Base-by-base conservation (phyloP, 2,888 invertebrate species). In the Horisme vitalbata region DNA sequence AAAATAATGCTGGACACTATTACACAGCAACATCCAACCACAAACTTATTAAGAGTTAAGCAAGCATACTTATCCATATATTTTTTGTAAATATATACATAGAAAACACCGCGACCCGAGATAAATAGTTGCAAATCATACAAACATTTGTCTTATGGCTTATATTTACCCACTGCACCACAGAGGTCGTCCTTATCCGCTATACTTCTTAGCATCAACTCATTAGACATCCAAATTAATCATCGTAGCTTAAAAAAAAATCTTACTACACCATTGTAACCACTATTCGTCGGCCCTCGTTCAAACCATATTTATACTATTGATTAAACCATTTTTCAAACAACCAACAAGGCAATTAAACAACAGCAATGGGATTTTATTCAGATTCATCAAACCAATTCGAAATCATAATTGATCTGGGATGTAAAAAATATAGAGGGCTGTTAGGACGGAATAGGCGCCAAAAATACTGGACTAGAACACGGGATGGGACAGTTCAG, bases 331-430 rank as follows among this genome's bases (percentile, higher is more conserved):
- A 82, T 83, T 80, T 84, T 82, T 84, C 78, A 81, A 83, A 80
- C 77, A 70, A 65, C 73, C 81, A 83, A 83, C 85, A 67, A 85
- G 83, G 67, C 86, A 85, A 86, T 87, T 86, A 86, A 86, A 78
- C 83, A 85, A 84, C 69, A 75, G 80, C 85, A 84, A 85, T 86
- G 81, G 85, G 80, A 85, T 84, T 85, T 84, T 85, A 86, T 87
- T 88, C 83, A 85, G 83, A 84, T 87, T 83, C 87, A 86, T 87
- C 85, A 86, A 87, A 85, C 85, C 85, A 86, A 86, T 83, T 84
- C 78, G 83, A 79, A 82, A 86, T 87, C 86, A 86, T 87, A 88
- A 88, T 88, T 86, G 88, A 87, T 86, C 87, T 83, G 80, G 71
- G 79, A 75, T 83, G 78, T 84, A 87, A 87, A 88, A 88, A 87